Evolutionary conservation across 1,140 invertebrate species (phyloP).

Genomic region (Globodera ellingtonae): DNA sequence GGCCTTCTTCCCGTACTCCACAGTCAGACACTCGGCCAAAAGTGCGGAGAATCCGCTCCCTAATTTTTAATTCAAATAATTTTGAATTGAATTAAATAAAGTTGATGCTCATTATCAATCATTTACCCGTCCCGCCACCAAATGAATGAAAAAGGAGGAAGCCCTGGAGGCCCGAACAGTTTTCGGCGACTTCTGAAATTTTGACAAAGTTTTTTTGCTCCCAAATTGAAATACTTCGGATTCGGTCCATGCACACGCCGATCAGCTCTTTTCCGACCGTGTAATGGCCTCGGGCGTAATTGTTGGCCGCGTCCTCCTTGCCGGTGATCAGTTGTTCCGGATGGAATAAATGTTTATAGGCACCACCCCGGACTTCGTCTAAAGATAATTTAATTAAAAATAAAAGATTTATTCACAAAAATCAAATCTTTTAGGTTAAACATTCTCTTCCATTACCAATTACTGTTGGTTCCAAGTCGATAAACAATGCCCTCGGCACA

Average conservation of each 20-base stretch:
- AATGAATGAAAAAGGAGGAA: constrained; percentile 80
- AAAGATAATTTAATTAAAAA: constrained; percentile 11
- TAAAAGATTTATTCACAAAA: too few relatives aligned
- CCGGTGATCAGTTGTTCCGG: constrained; percentile 68
- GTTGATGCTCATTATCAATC: constrained; percentile 69
- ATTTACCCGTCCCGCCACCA: constrained; percentile 73
- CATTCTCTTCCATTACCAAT: constrained; percentile 63
- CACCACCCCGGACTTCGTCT: constrained; percentile 66
- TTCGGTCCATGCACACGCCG: constrained; percentile 78
- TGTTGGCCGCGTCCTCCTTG: constrained; percentile 84
- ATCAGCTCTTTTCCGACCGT: constrained; percentile 86
- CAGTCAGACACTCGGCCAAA: constrained; percentile 73
- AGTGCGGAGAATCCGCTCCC: constrained; percentile 19
- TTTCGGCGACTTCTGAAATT: constrained; percentile 82
- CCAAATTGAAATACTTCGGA: constrained; percentile 71
- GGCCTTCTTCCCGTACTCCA: constrained; percentile 76
- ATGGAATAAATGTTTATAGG: constrained; percentile 68
- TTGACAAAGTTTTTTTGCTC: constrained; percentile 68
- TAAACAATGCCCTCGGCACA: constrained; percentile 64
- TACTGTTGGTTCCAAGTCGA: constrained; percentile 66
- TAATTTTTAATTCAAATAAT: constrained; percentile 12
- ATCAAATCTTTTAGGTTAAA: background rate
- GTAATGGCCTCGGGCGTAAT: constrained; percentile 82
- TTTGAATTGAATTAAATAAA: constrained; percentile 47
- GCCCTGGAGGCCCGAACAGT: constrained; percentile 80